Evolutionary conservation across 1,140 invertebrate genomes (phyloP).

Genomic region (Catajapyx aquilonaris): DNA sequence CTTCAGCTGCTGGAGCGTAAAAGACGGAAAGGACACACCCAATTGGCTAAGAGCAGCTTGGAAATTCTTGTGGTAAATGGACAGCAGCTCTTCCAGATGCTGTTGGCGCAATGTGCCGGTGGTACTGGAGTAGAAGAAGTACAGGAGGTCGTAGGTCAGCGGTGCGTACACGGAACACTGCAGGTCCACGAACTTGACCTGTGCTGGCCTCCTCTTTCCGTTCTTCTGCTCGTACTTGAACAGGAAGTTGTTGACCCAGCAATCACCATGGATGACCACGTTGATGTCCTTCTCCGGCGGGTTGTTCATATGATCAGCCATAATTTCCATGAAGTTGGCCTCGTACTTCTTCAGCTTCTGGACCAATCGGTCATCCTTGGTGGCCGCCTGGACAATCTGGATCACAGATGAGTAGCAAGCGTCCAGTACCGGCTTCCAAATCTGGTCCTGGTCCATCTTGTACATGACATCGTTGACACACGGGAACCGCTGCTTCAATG

Average conservation of each 20-base stretch:
- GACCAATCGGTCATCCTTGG: not conserved
- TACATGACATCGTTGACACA: too few relatives aligned
- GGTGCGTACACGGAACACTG: conserved; percentile 8
- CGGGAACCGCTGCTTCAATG: too few relatives aligned
- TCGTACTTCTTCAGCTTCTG: not conserved
- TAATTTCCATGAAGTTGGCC: not conserved
- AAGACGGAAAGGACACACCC: conserved; percentile 2
- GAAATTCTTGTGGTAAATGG: conserved; percentile 7
- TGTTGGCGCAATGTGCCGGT: not conserved
- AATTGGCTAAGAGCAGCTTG: conserved; percentile 1
- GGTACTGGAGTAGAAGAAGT: conserved; percentile 9
- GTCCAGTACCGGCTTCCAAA: conserved; percentile 11
- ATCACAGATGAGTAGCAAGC: conserved; percentile 12
- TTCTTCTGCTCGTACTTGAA: conserved; percentile 5
- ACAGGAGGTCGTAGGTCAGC: conserved; percentile 8
- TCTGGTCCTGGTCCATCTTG: conserved; percentile 11
- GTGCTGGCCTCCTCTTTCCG: not conserved
- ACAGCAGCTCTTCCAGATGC: conserved; percentile 3
- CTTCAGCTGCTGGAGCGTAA: conserved; percentile 4
- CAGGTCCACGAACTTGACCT: conserved; percentile 9
- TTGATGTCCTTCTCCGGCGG: conserved; percentile 14
- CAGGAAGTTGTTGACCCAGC: conserved; percentile 10
- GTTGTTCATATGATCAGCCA: not conserved
- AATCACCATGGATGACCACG: conserved; percentile 10
- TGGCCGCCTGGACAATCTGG: not conserved